Base-by-base conservation (phyloP, 2,888 invertebrate species). In the Marasmarcha lunaedactyla region DNA sequence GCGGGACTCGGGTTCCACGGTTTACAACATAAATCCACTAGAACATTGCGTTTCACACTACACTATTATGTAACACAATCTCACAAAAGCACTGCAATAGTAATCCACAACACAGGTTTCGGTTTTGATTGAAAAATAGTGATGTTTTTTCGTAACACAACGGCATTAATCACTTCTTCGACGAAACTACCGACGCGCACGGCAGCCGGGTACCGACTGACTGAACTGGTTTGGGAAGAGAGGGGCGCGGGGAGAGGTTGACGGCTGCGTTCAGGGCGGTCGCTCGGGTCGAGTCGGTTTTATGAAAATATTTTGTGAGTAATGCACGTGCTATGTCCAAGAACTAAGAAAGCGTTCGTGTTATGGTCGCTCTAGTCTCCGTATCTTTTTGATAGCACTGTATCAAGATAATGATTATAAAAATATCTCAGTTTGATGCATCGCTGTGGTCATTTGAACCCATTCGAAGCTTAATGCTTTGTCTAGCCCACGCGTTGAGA, bases 291-390 rank as follows among this genome's bases (percentile, higher is more conserved):
- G 70, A 71, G 68, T 76, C 69, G 78, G 70, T 73, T 79, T 79
- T 81, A 81, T 83, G 83, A 81, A 83, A 81, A 83, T 83, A 83
- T 83, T 81, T 83, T 70, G 83, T 83, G 83, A 81, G 81, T 81
- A 81, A 83, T 81, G 78, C 83, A 81, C 83, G 79, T 81, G 83
- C 74, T 78, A 78, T 81, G 74, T 67, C 59, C 59, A 54, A 50
- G 72, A 20, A 77, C 77, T 73, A n/a, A n/a, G n/a, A n/a, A n/a
- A n/a, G 77, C 79, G 78, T 71, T 77, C n/a, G n/a, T n/a, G n/a
- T n/a, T n/a, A n/a, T n/a, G 79, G 71, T 78, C 79, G 74, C n/a
- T n/a, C 62, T 74, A 76, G 67, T 78, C 77, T 77, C 70, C 3
- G 20, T 20, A 20, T 20, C 20, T 5, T 20, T 20, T 7, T 20